A percentile compares a stretch with the other conserved stretches of the same genome.
Conservation (phyloP, 2,797 vertebrate genomes). For the Fistularia commersonii region DNA sequence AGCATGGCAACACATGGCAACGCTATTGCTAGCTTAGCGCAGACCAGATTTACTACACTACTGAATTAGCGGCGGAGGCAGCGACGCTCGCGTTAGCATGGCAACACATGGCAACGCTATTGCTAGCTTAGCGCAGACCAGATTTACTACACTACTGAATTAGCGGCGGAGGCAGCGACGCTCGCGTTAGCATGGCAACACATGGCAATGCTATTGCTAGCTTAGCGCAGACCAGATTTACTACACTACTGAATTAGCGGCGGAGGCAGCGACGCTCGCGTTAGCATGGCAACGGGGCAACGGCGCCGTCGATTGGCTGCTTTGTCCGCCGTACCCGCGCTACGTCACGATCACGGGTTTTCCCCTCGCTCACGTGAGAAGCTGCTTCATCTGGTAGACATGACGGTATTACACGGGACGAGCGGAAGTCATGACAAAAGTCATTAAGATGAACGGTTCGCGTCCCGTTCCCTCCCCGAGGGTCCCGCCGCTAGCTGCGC, state of each 20-base stretch:
- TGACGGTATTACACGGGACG: neutral
- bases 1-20: too few relatives aligned
- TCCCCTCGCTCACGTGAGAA: too few relatives aligned
- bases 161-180: too few relatives aligned
- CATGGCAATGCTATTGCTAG: neutral
- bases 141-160: neutral
- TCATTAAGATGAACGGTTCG: conserved; percentile 4
- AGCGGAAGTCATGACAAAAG: neutral
- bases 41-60: neutral
- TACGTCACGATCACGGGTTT: too few relatives aligned
- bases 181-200: conserved; percentile 1
- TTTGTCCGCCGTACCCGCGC: too few relatives aligned
- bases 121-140: neutral
- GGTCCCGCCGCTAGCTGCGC: neutral
- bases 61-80: too few relatives aligned
- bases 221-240: neutral
- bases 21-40: too few relatives aligned
- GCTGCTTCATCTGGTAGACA: conserved; percentile 2
- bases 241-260: too few relatives aligned
- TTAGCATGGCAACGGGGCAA: neutral
- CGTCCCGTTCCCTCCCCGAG: neutral
- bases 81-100: conserved; percentile 1
- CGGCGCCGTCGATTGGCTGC: too few relatives aligned
- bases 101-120: neutral
- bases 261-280: conserved; percentile 4